phyloP scores from a whole-genome alignment of 2,888 invertebrate genomes.

The Cephus sareptanus region DNA sequence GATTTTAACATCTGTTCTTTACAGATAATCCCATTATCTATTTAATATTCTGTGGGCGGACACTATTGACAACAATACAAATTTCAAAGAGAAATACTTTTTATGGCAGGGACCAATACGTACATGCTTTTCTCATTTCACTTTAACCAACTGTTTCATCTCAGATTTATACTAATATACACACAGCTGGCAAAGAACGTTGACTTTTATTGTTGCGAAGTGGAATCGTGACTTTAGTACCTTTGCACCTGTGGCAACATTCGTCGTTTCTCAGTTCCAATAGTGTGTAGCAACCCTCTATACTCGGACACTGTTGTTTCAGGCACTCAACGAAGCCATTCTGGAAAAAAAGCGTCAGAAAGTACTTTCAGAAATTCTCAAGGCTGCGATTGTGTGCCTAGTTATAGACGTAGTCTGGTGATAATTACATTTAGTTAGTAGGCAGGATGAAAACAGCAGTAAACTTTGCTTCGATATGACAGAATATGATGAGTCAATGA shows the following conservation, averaged over 20 bases:
- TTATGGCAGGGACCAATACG: not conserved
- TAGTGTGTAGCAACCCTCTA: constrained; percentile 86
- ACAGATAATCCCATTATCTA: not conserved
- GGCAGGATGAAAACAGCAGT: constrained; percentile 28
- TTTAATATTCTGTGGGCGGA: not conserved
- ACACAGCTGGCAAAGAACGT: not conserved
- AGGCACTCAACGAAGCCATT: constrained; percentile 89
- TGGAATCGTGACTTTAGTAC: constrained; percentile 56
- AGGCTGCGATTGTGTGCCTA: constrained; percentile 50
- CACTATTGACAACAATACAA: not conserved
- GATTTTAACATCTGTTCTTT: constrained; percentile 43
- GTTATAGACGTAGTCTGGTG: not conserved
- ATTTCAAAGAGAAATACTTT: not conserved
- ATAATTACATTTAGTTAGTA: constrained; percentile 44
- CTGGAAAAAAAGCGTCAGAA: constrained; percentile 68
- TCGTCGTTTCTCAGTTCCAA: constrained; percentile 77
- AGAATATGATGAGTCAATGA: constrained; percentile 36
- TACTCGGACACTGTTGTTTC: constrained; percentile 80
- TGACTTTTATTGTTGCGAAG: not conserved
- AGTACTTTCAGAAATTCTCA: constrained; percentile 33
- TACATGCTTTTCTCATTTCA: not conserved
- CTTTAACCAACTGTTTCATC: not conserved
- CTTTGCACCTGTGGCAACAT: constrained; percentile 88
- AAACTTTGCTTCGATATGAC: constrained; percentile 11
- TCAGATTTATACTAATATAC: not conserved